phyloP scores from a whole-genome alignment of 1,140 invertebrate species.

The Papilio polytes region DNA sequence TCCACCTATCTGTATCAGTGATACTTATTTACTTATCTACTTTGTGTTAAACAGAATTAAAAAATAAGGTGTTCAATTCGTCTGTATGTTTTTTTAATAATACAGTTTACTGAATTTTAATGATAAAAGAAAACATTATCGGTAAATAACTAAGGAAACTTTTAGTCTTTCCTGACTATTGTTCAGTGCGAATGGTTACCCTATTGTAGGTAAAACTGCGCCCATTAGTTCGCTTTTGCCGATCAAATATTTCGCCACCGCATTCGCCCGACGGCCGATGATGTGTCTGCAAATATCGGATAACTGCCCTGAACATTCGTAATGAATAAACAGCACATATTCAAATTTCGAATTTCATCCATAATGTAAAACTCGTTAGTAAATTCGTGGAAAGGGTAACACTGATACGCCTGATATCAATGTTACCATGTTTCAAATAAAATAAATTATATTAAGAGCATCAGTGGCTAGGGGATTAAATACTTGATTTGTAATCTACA shows the following conservation, averaged over 20 bases:
- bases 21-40: too few relatives aligned
- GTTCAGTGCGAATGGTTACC: neutral
- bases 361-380: neutral
- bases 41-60: too few relatives aligned
- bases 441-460: too few relatives aligned
- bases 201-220: conserved; percentile 44
- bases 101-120: too few relatives aligned
- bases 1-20: too few relatives aligned
- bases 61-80: too few relatives aligned
- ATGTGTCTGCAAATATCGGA: conserved; percentile 29
- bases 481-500: too few relatives aligned
- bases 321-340: conserved; percentile 24
- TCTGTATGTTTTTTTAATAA: too few relatives aligned
- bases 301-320: neutral
- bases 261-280: conserved; percentile 34
- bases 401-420: neutral
- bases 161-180: neutral
- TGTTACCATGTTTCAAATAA: neutral
- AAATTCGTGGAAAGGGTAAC: conserved; percentile 4
- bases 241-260: conserved; percentile 44
- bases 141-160: neutral
- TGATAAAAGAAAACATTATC: too few relatives aligned
- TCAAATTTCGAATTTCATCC: conserved; percentile 4
- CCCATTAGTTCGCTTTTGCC: conserved; percentile 53
- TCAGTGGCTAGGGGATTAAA: too few relatives aligned